Conservation (phyloP, 2,113 vertebrate species). For the Fulica atra region DNA sequence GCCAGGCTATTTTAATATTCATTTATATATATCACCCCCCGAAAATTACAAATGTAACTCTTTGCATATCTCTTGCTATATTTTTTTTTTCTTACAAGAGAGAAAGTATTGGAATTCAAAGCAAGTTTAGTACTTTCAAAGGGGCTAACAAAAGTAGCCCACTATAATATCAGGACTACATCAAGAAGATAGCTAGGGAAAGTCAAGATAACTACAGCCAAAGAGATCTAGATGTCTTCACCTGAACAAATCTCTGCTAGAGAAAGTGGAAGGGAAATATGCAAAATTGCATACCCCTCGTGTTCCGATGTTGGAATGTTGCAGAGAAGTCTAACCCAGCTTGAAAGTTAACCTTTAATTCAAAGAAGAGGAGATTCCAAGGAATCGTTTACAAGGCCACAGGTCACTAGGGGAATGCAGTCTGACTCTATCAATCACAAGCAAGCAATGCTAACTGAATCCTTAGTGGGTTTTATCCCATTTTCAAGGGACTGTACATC, state of each 20-base stretch:
- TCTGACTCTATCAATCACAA: conserved; percentile 17
- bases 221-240: not conserved
- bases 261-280: conserved; percentile 1
- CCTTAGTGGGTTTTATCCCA: not conserved
- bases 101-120: not conserved
- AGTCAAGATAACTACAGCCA: not conserved
- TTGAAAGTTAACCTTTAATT: conserved; percentile 50
- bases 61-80: not conserved
- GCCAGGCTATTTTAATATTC: not conserved
- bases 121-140: not conserved
- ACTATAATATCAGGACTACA: not conserved
- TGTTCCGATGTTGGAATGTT: conserved; percentile 10
- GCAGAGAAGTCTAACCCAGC: not conserved
- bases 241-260: not conserved
- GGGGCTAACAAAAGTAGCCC: not conserved
- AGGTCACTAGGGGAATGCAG: not conserved
- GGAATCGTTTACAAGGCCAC: conserved; percentile 29
- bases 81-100: not conserved
- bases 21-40: not conserved
- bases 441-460: not conserved
- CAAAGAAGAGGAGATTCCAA: conserved; percentile 34
- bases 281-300: not conserved
- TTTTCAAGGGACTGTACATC: conserved; percentile 9
- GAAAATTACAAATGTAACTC: not conserved
- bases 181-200: not conserved